phyloP scores from a whole-genome alignment of 2,888 invertebrate genomes.

The Tortrix viridana region DNA sequence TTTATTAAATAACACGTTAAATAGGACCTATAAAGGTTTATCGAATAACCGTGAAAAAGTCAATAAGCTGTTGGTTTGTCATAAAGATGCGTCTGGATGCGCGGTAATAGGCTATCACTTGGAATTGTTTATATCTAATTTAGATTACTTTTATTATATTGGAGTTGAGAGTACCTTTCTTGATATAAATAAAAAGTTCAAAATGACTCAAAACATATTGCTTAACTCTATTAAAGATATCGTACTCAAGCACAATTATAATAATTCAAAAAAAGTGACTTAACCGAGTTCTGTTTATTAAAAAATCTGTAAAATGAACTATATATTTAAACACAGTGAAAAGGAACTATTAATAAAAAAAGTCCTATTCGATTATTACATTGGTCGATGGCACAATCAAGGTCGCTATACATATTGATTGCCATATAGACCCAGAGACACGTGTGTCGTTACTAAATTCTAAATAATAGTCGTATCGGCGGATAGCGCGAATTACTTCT shows the following conservation, averaged over 20 bases:
- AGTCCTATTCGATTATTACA: slow-evolving; percentile 24
- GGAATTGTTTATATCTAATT: neutral
- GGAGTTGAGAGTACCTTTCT: too few relatives aligned
- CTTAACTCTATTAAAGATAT: too few relatives aligned
- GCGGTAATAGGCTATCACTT: slow-evolving; percentile 10
- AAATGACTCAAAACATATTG: too few relatives aligned
- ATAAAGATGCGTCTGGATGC: slow-evolving; percentile 3
- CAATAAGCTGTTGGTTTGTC: slow-evolving; percentile 13
- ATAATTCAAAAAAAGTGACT: too few relatives aligned
- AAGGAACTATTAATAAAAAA: slow-evolving; percentile 8
- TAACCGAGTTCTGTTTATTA: too few relatives aligned
- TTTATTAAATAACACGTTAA: neutral
- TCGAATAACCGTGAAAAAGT: slow-evolving; percentile 22
- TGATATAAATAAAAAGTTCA: too few relatives aligned
- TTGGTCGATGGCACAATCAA: slow-evolving; percentile 14
- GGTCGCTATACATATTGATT: slow-evolving; percentile 31
- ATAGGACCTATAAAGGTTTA: slow-evolving; percentile 19
- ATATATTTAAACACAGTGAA: slow-evolving; percentile 9
- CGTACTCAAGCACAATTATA: too few relatives aligned
- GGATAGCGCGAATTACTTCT: too few relatives aligned
- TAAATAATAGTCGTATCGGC: neutral
- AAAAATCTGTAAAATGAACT: too few relatives aligned
- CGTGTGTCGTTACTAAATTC: slow-evolving; percentile 3
- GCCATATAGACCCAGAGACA: neutral
- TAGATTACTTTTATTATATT: neutral